These are phyloP conservation scores for Mobula birostris DNA, from an alignment of 2,113 vertebrate species.

Conservation along the genomic window DNA sequence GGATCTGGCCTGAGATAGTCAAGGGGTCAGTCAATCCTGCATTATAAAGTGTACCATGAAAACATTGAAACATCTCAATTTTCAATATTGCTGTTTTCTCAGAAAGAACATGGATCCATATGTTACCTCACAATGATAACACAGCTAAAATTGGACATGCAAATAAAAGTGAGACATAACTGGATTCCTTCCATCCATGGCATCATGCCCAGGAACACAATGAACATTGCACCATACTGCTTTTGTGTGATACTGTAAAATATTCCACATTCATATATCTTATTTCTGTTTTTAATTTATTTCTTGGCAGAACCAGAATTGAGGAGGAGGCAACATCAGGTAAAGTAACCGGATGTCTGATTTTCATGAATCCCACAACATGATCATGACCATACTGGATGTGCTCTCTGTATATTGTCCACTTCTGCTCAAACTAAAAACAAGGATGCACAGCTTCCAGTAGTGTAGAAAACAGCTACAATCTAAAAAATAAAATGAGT, in stretches of 20 bases:
- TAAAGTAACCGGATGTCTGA: not conserved
- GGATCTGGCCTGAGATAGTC: not conserved
- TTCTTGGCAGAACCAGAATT: conserved; percentile 6
- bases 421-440: not conserved
- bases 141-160: not conserved
- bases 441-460: not conserved
- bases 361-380: not conserved
- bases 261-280: not conserved
- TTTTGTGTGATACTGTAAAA: not conserved
- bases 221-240: not conserved
- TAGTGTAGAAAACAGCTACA: not conserved
- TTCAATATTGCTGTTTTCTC: not conserved
- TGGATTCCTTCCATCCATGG: not conserved
- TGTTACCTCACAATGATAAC: not conserved
- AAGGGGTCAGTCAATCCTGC: not conserved
- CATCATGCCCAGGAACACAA: not conserved
- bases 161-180: not conserved
- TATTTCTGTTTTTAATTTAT: conserved; percentile 8
- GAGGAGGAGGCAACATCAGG: not conserved
- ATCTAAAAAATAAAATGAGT: not conserved
- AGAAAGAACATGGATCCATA: not conserved
- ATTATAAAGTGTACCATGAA: not conserved
- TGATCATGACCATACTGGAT: not conserved
- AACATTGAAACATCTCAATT: not conserved
- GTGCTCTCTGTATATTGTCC: not conserved